These are phyloP conservation scores for Lasioglossum marginatum DNA, from an alignment of 2,888 invertebrate species.

Conservation along the genomic window DNA sequence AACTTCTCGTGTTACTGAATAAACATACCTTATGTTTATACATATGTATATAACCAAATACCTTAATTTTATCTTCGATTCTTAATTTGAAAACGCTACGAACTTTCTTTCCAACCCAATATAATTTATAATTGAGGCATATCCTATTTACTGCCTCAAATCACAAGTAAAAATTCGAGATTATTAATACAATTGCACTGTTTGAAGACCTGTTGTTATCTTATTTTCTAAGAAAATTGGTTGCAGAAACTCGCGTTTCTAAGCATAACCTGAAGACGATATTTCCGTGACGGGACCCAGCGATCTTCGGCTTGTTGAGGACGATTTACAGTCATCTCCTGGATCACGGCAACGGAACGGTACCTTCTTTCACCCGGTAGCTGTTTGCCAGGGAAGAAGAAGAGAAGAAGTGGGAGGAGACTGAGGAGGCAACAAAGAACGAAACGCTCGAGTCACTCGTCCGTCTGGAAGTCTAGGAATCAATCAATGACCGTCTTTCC, in stretches of 20 bases:
- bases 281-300: neutral
- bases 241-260: neutral
- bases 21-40: too few species aligned
- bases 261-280: neutral
- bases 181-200: neutral
- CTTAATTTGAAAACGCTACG: too few species aligned
- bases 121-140: too few species aligned
- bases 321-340: slow-evolving; percentile 44
- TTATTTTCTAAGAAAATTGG: neutral
- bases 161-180: neutral
- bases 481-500: slow-evolving; percentile 66
- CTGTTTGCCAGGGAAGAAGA: slow-evolving; percentile 27
- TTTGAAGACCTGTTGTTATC: neutral
- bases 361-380: slow-evolving; percentile 44
- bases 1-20: too few species aligned
- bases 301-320: neutral
- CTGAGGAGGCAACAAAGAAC: slow-evolving; percentile 47
- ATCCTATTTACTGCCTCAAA: neutral
- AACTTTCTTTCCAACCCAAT: too few species aligned
- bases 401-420: neutral
- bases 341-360: slow-evolving; percentile 46
- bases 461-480: slow-evolving; percentile 64
- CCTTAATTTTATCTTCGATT: too few species aligned
- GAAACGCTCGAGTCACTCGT: slow-evolving; percentile 48
- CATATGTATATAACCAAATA: too few species aligned